Evolutionary conservation across 1,140 invertebrate species (phyloP).

Genomic region (Mizuhopecten yessoensis): DNA sequence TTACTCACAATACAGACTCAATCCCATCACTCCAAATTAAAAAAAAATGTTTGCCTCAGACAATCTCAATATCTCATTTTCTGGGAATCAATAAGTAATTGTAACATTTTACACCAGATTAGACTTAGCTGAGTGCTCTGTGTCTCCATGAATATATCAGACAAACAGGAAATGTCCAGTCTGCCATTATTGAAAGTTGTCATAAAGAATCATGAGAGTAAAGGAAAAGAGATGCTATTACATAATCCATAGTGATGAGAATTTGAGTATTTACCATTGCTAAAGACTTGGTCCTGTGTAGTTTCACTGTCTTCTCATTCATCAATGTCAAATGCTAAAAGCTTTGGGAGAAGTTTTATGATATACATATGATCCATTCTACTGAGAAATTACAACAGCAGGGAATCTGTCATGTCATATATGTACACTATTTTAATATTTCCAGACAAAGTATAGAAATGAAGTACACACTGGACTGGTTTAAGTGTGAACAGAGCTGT

Average conservation of each 20-base stretch:
- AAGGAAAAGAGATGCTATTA: background rate
- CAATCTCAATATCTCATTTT: background rate
- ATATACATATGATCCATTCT: background rate
- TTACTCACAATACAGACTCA: background rate
- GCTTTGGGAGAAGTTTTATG: conserved; percentile 1
- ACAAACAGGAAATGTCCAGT: background rate
- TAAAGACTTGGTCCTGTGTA: background rate
- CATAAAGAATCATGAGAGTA: background rate
- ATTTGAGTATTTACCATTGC: background rate
- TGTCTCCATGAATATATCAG: background rate
- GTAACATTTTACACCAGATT: conserved; percentile 25
- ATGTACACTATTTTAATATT: no score
- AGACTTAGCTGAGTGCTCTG: background rate
- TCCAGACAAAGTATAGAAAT: no score
- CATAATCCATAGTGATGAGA: background rate
- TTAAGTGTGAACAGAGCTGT: no score
- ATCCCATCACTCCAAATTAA: background rate
- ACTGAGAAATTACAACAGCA: background rate
- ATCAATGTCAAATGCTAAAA: background rate
- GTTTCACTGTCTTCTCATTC: background rate
- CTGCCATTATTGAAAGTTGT: background rate
- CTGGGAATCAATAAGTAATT: conserved; percentile 1
- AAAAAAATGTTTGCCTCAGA: conserved; percentile 24
- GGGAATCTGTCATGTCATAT: no score
- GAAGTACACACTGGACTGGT: no score